Percentiles rank a stretch among this genome's conserved stretches.
Conservation (phyloP, 2,888 invertebrate species). For the Hirtodrosophila alboralis region DNA sequence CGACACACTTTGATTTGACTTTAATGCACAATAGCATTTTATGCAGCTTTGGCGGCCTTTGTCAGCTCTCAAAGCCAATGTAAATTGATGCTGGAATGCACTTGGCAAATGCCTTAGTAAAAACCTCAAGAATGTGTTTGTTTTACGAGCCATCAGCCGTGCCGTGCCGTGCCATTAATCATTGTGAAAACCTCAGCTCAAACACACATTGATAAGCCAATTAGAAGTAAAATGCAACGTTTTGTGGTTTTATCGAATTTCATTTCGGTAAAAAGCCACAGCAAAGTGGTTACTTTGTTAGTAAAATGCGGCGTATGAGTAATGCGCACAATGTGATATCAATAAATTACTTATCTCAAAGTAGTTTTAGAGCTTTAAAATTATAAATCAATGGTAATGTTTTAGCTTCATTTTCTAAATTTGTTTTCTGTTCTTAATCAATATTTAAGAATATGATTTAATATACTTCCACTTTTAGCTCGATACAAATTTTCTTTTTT, state of each 20-base stretch:
- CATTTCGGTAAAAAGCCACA: conserved; percentile 40
- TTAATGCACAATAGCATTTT: conserved; percentile 73
- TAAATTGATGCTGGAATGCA: conserved; percentile 66
- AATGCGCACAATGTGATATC: conserved; percentile 7
- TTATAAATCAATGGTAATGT: too few relatives aligned
- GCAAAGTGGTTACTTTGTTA: conserved; percentile 31
- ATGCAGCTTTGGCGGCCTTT: conserved; percentile 44
- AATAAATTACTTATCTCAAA: neutral
- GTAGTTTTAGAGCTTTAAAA: too few relatives aligned
- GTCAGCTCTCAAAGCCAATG: conserved; percentile 50
- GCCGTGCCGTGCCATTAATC: conserved; percentile 44
- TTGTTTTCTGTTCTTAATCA: too few relatives aligned
- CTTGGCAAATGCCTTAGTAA: conserved; percentile 33
- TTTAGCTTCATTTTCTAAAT: too few relatives aligned
- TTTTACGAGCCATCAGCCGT: neutral
- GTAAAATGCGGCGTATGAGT: conserved; percentile 20
- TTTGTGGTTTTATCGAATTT: conserved; percentile 46
- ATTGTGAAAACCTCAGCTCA: conserved; percentile 39
- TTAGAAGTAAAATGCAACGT: conserved; percentile 35
- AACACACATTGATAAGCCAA: conserved; percentile 48
- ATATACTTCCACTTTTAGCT: neutral
- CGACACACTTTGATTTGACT: conserved; percentile 74
- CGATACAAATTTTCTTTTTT: neutral
- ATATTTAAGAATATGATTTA: too few relatives aligned
- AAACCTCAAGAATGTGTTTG: conserved; percentile 35